Evolutionary conservation across 2,113 vertebrate genomes (phyloP).

Genomic region (Monopterus albus): DNA sequence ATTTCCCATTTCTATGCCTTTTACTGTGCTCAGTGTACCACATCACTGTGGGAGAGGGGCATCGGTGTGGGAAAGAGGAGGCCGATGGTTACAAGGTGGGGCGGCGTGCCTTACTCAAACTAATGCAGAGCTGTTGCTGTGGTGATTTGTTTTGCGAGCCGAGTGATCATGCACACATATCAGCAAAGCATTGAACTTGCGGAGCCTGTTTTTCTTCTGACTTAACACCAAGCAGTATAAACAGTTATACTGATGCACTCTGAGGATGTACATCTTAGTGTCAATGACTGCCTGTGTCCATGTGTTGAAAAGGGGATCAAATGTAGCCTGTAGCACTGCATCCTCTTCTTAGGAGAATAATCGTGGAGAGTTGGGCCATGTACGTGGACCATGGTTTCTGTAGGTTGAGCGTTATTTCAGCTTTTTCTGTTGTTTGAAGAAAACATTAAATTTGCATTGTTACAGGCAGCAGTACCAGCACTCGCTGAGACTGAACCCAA

Average conservation of each 20-base stretch:
- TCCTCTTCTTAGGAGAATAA: conserved; percentile 45
- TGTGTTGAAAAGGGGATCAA: conserved; percentile 45
- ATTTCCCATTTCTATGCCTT: conserved; percentile 79
- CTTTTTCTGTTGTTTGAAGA: conserved; percentile 33
- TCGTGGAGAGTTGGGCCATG: conserved; percentile 28
- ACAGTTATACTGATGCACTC: conserved; percentile 65
- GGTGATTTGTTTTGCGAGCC: conserved; percentile 55
- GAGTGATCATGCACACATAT: conserved; percentile 55
- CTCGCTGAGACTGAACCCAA: conserved; percentile 8
- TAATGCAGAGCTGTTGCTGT: conserved; percentile 68
- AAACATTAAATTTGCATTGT: conserved; percentile 11
- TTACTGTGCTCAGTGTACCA: conserved; percentile 84
- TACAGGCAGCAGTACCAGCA: not conserved
- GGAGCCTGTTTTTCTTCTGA: conserved; percentile 45
- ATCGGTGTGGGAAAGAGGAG: conserved; percentile 57
- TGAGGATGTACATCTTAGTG: conserved; percentile 47
- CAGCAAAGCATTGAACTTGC: conserved; percentile 55
- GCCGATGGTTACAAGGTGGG: conserved; percentile 65
- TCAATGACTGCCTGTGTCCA: conserved; percentile 55
- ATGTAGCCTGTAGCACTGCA: conserved; percentile 71
- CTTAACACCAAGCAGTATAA: conserved; percentile 51
- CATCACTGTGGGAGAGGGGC: conserved; percentile 83
- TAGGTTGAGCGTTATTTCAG: conserved; percentile 18
- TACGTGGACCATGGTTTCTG: conserved; percentile 26
- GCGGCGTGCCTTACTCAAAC: conserved; percentile 82